phyloP scores from a whole-genome alignment of 1,140 invertebrate species.

The Calycopis cecrops region DNA sequence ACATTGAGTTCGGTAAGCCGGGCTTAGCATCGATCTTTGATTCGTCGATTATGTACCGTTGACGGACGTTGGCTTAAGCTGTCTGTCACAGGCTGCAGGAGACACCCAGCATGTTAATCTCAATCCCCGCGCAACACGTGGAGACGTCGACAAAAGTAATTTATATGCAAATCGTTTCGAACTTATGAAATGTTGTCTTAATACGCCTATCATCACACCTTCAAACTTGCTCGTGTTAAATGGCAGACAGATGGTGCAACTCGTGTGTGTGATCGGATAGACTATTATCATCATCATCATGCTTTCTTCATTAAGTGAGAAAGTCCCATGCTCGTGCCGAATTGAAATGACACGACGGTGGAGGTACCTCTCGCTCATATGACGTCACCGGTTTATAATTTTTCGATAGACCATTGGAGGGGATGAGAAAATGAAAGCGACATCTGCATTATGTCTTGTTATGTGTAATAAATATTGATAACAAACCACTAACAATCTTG shows the following conservation, averaged over 20 bases:
- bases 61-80: slow-evolving; percentile 72
- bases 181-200: slow-evolving; percentile 63
- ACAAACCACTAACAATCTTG: no score
- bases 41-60: slow-evolving; percentile 65
- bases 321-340: no score
- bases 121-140: slow-evolving; percentile 66
- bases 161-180: slow-evolving; percentile 70
- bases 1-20: slow-evolving; percentile 65
- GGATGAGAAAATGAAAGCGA: no score
- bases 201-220: slow-evolving; percentile 26
- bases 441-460: no score
- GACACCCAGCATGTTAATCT: slow-evolving; percentile 69
- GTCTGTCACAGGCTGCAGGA: slow-evolving; percentile 57
- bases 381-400: no score
- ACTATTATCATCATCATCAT: no score
- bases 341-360: no score
- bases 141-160: slow-evolving; percentile 66
- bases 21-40: slow-evolving; percentile 69
- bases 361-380: no score
- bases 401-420: no score
- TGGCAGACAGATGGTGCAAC: background rate
- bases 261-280: no score
- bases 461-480: no score
- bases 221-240: slow-evolving; percentile 1
- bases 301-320: no score